Base-by-base conservation (phyloP, 2,797 vertebrate species). In the Onychomys arenicola region DNA sequence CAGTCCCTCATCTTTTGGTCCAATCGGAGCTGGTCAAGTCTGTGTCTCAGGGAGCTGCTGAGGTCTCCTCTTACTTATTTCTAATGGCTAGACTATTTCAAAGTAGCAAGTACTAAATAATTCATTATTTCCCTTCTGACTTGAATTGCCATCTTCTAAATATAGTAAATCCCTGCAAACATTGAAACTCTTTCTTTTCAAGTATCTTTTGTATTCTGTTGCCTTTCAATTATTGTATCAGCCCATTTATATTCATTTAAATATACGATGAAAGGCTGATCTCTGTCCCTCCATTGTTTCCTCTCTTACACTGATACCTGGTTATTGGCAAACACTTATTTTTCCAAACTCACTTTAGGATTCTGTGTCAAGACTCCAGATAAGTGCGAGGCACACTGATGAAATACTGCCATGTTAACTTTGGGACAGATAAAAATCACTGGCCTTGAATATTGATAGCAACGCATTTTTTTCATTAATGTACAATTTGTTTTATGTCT, bases 181-280 rank as follows among this genome's bases (percentile, higher is more conserved):
- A 88, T 17, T 89, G 52, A 16, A 95, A 3, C 34, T 89, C 1
- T 69, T 93, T 90, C 65, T 37, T 37, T 83, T 85, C 12, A 27
- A 43, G 23, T 84, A 5, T 71, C 17, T 83, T 29, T 84, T 82
- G 1, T 76, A 11, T 67, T 52, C 5, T 67, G 9, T 80, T 94
- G 34, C 75, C 43, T 91, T 96, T 95, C 34, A 55, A 3, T 94
- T 94, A 75, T 90, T 96, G 1, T 32, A 65, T 13, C 34, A 81
- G 52, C 43, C 29, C 32, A 95, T 67, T 73, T 90, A n/a, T 87
- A 76, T 71, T 93, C 93, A 80, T 76, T 85, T 94, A 92, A 96
- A 57, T 88, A 63, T 82, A 37, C 75, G n/a, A 90, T 59, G 84
- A 92, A n/a, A 92, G 37, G 6, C 61, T 95, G 3, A n/a, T 67